Base-by-base conservation (phyloP, 2,113 vertebrate genomes). In the Eulemur macaco region DNA sequence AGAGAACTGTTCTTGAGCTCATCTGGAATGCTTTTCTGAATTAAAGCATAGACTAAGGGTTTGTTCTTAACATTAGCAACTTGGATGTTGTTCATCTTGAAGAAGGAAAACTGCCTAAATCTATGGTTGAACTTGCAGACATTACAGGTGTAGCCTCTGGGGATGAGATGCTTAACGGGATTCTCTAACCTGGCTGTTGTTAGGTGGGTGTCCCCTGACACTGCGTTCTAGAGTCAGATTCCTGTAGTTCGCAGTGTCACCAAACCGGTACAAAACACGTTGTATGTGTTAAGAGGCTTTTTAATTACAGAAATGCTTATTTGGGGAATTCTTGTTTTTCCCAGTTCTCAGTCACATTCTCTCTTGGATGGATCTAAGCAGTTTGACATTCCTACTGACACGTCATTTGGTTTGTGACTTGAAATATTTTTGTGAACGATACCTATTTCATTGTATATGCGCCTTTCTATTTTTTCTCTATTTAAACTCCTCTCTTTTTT, bases 1-100 rank as follows among this genome's bases (percentile, higher is more conserved):
- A 96, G 95, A 97, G 96, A 97, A 66, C 0, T 0, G 23, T 20
- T 21, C 64, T 92, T 87, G 97, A 81, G 90, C 85, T 97, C 94
- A 89, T 96, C 97, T 78, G 89, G 69, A 95, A 95, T 97, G 77
- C 71, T 96, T 69, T 86, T 56, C 92, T 86, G 15, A 93, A 0
- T 78, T 64, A 85, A 97, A 96, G n/a, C 89, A 56, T 54, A 64
- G 68, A 81, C 95, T 92, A 52, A 77, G 87, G 80, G 71, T 81
- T 29, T 58, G 37, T 96, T 94, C 74, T 91, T 93, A 64, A 82
- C 37, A 13, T 90, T 58, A 88, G 71, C 89, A 82, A 93, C 93
- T n/a, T 86, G 82, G 29, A 73, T 88, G 29, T 39, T 66, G 86
- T 83, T 85, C 96, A 84, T 94, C 89, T 14, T 89, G 76, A 92